Base-by-base conservation (phyloP, 35 echinoderm and acorn worm genomes). In the Anneissia japonica region DNA sequence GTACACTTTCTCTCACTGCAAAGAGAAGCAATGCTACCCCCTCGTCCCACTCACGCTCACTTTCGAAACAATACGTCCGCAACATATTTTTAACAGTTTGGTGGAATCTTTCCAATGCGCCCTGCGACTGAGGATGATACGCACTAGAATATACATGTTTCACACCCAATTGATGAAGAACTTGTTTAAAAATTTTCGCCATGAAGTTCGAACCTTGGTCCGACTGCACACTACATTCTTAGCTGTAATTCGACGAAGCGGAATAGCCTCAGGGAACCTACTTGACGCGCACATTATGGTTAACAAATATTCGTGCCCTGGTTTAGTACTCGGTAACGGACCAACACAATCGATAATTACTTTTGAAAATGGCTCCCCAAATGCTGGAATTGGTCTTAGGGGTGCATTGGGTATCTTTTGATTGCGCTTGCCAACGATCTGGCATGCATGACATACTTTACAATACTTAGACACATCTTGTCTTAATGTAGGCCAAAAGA, bases 1-100 rank as follows among this genome's bases (percentile, higher is more conserved):
- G 79, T 19, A 88, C 81, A 12, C 81, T 17, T 33, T 90, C 89
- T 4, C 89, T 35, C 32, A 74, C 75, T 38, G 85, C 85, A 37
- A 95, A 91, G 33, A 95, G 74, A 11, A 91, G 34, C 17, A 95
- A 80, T 30, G 30, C 74, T 31, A 91, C 39, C 31, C 93, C 85
- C 46, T 91, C 81, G 76, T 91, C 88, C 92, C 92, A 90, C 29
- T 95, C 85, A 72, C 74, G 79, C 72, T 84, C 77, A 84, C 23
- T 73, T 4, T 91, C 88, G 74, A 77, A 55, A 77, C 89, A 88
- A 41, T 85, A 95, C 26, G 93, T 81, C 39, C 85, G 91, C 4
- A 95, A 84, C 89, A 95, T 95, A 36, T 23, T 88, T 80, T 95
- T 95, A 26, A 95, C 29, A 3, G 84, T 95, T 88, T 95, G 86